phyloP scores from a whole-genome alignment of 2,797 vertebrate species.

The Pyrocephalus nanus region DNA sequence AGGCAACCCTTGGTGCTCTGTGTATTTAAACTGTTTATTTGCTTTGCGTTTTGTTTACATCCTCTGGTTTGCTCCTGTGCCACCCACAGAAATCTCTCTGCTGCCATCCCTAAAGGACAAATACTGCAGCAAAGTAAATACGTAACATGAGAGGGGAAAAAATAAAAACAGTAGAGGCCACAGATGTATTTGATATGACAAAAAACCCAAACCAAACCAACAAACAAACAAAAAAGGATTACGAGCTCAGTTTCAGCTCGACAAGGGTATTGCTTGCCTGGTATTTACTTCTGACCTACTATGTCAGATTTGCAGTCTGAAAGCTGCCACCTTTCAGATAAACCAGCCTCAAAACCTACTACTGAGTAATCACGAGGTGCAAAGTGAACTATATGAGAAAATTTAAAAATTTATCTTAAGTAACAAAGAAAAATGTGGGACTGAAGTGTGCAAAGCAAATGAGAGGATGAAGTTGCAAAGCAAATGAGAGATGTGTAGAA shows the following conservation, averaged over 20 bases:
- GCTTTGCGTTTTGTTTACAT: background rate
- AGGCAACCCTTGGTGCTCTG: background rate
- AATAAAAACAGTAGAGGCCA: background rate
- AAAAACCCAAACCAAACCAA: background rate
- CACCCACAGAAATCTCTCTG: background rate
- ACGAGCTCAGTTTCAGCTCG: background rate
- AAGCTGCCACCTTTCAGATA: background rate
- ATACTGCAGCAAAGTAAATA: background rate
- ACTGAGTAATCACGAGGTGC: background rate
- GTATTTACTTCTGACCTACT: background rate
- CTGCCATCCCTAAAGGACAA: background rate
- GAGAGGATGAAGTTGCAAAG: background rate
- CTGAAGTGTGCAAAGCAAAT: background rate
- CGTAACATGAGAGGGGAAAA: background rate
- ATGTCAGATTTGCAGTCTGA: background rate
- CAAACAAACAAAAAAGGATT: background rate
- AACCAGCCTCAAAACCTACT: background rate
- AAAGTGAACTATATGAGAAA: background rate
- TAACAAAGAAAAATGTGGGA: background rate
- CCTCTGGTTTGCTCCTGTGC: background rate
- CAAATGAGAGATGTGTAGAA: fast-evolving
- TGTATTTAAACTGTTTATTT: background rate
- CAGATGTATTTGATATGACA: background rate
- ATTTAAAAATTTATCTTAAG: background rate
- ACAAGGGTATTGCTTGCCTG: fast-evolving